Percentiles rank a stretch among this genome's conserved stretches.
Conservation (phyloP, 1,140 invertebrate genomes). For the Drosophila kurseongensis region DNA sequence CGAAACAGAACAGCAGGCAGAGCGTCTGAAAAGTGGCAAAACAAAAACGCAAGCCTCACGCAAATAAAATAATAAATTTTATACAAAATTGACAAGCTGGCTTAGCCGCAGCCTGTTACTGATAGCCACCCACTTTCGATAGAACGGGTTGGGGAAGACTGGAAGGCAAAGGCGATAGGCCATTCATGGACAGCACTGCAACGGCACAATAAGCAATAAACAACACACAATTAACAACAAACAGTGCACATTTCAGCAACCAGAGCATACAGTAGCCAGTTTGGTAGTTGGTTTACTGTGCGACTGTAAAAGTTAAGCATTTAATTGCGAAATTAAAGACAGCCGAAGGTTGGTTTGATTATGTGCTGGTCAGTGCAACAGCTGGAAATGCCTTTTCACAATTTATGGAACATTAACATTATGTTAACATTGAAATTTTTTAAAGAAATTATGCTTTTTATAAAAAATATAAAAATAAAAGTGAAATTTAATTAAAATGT, state of each 20-base stretch:
- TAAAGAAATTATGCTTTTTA: neutral
- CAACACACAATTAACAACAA: slow-evolving; percentile 24
- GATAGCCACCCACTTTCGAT: slow-evolving; percentile 57
- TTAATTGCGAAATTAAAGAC: slow-evolving; percentile 80
- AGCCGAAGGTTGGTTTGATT: slow-evolving; percentile 41
- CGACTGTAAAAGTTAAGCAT: slow-evolving; percentile 73
- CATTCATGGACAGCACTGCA: slow-evolving; percentile 39
- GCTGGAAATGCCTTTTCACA: neutral
- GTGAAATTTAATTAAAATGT: neutral
- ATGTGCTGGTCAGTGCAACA: neutral
- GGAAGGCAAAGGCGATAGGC: slow-evolving; percentile 31
- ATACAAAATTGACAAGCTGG: slow-evolving; percentile 80
- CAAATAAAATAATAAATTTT: slow-evolving; percentile 83
- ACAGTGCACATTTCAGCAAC: slow-evolving; percentile 15
- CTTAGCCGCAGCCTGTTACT: slow-evolving; percentile 66
- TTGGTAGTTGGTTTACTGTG: slow-evolving; percentile 68
- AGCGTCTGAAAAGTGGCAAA: slow-evolving; percentile 36
- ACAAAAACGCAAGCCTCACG: slow-evolving; percentile 63
- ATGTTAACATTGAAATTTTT: too few relatives aligned
- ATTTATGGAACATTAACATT: too few relatives aligned
- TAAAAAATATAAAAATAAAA: neutral
- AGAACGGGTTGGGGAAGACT: neutral
- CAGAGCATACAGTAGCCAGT: slow-evolving; percentile 65
- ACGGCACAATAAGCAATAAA: slow-evolving; percentile 16
- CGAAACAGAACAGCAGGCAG: slow-evolving; percentile 12